Evolutionary conservation across 2,113 vertebrate genomes (phyloP), one percentile per base, ranked within the genome.

Genomic region (Apaloderma vittatum): DNA sequence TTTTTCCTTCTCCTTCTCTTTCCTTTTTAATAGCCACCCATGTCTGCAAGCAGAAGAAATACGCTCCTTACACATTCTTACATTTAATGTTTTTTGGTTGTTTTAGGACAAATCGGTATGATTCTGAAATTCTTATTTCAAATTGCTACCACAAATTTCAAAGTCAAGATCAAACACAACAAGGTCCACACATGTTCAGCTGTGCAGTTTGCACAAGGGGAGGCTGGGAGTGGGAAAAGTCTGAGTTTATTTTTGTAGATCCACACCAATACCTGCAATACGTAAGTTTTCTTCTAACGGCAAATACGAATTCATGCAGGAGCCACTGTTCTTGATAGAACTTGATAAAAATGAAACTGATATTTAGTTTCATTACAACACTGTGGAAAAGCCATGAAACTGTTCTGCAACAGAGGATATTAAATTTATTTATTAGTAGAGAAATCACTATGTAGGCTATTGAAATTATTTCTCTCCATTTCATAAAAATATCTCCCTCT

Each of bases 321-420:
- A 88, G 23, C 5, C 6, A 5, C 45, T n/a, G 8, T 63, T 96
- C 86, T 46, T 87, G 52, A 73, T 86, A 49, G 19, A 77, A 92
- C 29, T 37, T 59, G 79, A 90, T 80, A 86, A 88, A 70, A 92
- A 70, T 40, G 61, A 87, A 94, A 91, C 29, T 51, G 80, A 89
- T 93, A 96, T 4, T 46, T 58, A 88, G 15, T 85, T 94, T 87
- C 85, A 96, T 71, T 90, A 93, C 92, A 91, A 57, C 22, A 54
- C 36, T 59, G 37, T 40, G 51, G 49, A 90, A 91, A 95, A 85
- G 62, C 30, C 6, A 2, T 16, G 36, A 49, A 88, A 90, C 62
- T 79, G 12, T 72, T 93, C 84, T 76, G 59, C 23, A 65, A 78
- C 11, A 87, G 45, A 93, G 27, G 46, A 90, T 90, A 90, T 79